These are phyloP conservation scores for Psittacus erithacus DNA, from an alignment of 2,113 vertebrate species.

Conservation along the genomic window DNA sequence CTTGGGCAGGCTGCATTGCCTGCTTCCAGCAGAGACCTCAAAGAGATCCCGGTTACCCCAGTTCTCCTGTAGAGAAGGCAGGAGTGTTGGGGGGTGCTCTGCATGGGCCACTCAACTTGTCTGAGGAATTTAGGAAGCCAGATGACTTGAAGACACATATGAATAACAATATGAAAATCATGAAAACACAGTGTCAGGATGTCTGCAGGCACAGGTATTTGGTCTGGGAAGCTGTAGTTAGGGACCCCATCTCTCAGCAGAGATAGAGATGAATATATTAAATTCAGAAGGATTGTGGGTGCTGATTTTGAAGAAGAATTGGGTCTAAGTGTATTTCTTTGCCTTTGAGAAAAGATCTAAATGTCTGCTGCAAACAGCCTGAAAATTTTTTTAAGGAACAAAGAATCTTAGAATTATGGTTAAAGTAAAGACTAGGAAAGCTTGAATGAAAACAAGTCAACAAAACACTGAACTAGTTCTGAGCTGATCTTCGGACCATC, in stretches of 20 bases:
- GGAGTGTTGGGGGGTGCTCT: background rate
- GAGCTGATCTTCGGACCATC: background rate
- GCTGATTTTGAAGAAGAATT: background rate
- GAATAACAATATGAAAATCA: background rate
- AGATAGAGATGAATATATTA: background rate
- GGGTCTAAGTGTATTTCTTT: background rate
- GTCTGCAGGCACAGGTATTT: background rate
- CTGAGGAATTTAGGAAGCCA: background rate
- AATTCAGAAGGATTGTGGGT: background rate
- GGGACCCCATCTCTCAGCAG: background rate
- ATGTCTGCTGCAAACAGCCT: background rate
- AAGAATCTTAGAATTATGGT: background rate
- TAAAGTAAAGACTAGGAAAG: background rate
- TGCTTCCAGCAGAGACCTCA: background rate
- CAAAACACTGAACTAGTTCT: background rate
- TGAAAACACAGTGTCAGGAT: background rate
- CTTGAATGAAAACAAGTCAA: background rate
- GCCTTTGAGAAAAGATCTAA: background rate
- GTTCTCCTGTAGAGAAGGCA: background rate
- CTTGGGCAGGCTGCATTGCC: background rate
- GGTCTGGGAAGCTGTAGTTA: background rate
- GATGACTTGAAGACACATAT: background rate
- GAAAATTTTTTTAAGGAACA: background rate
- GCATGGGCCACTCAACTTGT: background rate
- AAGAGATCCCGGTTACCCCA: background rate